Percentiles rank a stretch among this genome's conserved stretches.
Conservation (phyloP, 2,888 invertebrate genomes). For the Xanthostigma xanthostigma region DNA sequence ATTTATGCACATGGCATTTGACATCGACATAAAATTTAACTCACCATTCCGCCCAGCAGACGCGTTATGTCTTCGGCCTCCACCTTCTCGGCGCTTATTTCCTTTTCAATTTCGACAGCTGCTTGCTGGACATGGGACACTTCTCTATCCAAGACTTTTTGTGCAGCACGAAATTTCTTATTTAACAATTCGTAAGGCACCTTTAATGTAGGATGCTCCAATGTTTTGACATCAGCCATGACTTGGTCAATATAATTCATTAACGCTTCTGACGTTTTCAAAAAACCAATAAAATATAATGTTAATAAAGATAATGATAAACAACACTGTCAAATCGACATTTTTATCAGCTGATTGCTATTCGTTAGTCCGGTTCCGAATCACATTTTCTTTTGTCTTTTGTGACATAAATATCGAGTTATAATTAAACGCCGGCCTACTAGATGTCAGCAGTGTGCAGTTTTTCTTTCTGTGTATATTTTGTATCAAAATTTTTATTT, state of each 20-base stretch:
- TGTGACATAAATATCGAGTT: too few species aligned
- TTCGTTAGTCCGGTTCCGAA: too few species aligned
- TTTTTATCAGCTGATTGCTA: neutral
- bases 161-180: constrained; percentile 90
- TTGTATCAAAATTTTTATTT: too few species aligned
- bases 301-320: neutral
- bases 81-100: constrained; percentile 41
- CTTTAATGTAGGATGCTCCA: constrained; percentile 93
- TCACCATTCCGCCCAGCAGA: constrained; percentile 69
- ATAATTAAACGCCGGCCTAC: too few species aligned
- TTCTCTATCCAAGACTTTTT: constrained; percentile 86
- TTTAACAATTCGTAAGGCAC: constrained; percentile 97
- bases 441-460: too few species aligned
- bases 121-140: constrained; percentile 75
- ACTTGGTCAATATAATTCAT: neutral
- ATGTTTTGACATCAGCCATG: constrained; percentile 85
- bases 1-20: too few species aligned
- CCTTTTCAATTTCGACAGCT: constrained; percentile 64
- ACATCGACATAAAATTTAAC: neutral
- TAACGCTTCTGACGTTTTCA: neutral
- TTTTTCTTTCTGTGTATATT: too few species aligned
- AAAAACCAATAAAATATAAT: neutral
- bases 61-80: constrained; percentile 59
- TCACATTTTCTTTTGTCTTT: too few species aligned
- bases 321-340: constrained; percentile 2